These are phyloP conservation scores for Alosa sapidissima DNA, from an alignment of 2,797 vertebrate species.

Conservation along the genomic window DNA sequence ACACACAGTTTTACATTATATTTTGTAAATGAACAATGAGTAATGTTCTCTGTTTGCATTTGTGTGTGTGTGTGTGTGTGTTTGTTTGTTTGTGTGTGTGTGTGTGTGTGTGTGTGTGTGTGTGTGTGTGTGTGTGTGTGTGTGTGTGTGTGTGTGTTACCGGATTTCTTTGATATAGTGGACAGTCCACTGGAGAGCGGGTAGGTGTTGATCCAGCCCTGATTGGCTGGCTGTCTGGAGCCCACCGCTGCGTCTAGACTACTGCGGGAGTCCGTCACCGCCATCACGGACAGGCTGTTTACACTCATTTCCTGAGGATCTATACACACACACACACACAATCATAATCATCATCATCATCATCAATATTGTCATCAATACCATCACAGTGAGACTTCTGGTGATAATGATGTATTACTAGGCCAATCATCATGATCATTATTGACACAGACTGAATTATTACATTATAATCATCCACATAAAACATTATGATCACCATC, in stretches of 20 bases:
- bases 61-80: neutral
- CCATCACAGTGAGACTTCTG: no score
- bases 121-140: neutral
- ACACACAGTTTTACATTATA: no score
- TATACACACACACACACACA: slow-evolving; percentile 52
- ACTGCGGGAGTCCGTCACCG: slow-evolving; percentile 80
- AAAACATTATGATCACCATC: no score
- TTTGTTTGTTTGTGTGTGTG: neutral
- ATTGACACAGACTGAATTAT: no score
- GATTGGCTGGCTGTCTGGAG: slow-evolving; percentile 88
- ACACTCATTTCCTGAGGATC: slow-evolving; percentile 90
- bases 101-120: neutral
- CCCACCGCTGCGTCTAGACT: slow-evolving; percentile 88
- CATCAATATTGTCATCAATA: no score
- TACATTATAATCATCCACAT: no score
- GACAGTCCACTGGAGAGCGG: slow-evolving; percentile 96
- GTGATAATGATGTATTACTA: no score
- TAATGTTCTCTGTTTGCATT: neutral
- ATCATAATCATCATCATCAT: neutral
- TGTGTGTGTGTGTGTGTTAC: neutral
- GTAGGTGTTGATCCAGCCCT: slow-evolving; percentile 98
- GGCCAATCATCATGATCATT: no score
- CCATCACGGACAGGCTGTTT: slow-evolving; percentile 79
- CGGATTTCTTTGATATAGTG: slow-evolving; percentile 78
- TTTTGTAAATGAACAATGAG: no score